Evolutionary conservation across 2,888 invertebrate genomes (phyloP).

Genomic region (Seira musarum): DNA sequence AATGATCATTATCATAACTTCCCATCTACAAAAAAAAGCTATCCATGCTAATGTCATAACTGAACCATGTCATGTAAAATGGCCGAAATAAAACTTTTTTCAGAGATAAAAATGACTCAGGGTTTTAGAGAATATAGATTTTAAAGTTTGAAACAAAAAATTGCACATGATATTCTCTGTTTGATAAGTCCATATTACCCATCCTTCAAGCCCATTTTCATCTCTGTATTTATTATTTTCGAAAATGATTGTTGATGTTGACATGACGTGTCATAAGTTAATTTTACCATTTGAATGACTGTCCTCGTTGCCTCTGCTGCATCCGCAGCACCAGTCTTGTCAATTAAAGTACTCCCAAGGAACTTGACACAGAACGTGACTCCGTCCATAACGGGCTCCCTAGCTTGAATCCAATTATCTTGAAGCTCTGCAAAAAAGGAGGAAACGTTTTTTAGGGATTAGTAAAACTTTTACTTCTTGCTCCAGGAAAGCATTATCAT

Average conservation of each 20-base stretch:
- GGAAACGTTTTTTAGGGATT: constrained; percentile 10
- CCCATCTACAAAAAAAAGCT: too few relatives aligned
- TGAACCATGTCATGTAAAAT: too few relatives aligned
- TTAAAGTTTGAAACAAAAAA: constrained; percentile 16
- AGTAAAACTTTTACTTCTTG: background rate
- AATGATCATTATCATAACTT: too few relatives aligned
- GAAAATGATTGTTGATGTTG: background rate
- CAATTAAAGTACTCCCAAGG: constrained; percentile 84
- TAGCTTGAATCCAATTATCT: constrained; percentile 64
- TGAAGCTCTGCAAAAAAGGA: constrained; percentile 60
- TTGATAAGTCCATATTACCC: too few relatives aligned
- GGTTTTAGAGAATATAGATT: too few relatives aligned
- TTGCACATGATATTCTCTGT: constrained; percentile 50
- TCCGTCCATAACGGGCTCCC: constrained; percentile 71
- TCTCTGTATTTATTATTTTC: background rate
- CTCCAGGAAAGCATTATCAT: constrained; percentile 27
- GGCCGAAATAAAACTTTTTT: too few relatives aligned
- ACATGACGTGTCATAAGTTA: constrained; percentile 45
- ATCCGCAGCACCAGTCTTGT: constrained; percentile 82
- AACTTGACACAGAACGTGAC: constrained; percentile 81
- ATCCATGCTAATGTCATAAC: background rate
- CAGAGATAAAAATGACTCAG: too few relatives aligned
- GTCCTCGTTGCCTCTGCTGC: constrained; percentile 87
- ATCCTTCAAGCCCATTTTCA: too few relatives aligned
- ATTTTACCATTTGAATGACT: constrained; percentile 80